A percentile compares a stretch with the other conserved stretches of the same genome.
Evolutionary conservation across 2,888 invertebrate genomes (phyloP).

Genomic region (Phania funesta): DNA sequence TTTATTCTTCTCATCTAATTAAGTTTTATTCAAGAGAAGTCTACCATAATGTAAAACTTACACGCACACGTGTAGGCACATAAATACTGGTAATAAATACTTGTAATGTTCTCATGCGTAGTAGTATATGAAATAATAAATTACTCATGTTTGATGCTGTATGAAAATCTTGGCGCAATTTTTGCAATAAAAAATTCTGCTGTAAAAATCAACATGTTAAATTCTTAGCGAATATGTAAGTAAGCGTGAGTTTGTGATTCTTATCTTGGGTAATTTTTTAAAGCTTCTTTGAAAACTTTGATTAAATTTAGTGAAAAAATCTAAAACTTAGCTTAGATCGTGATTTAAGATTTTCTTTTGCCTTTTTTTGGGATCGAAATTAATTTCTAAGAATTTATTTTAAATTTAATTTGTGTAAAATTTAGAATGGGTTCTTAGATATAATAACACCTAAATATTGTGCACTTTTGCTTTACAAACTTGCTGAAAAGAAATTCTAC

Average conservation of each 20-base stretch:
- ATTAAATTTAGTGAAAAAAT: too few species aligned
- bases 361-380: too few species aligned
- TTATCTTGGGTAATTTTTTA: neutral
- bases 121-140: neutral
- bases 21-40: slow-evolving; percentile 23
- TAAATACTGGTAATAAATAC: neutral
- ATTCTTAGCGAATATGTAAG: neutral
- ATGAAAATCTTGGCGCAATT: neutral
- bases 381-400: too few species aligned
- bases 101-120: slow-evolving; percentile 18
- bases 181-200: neutral
- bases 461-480: too few species aligned
- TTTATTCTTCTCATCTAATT: slow-evolving; percentile 21
- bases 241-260: neutral
- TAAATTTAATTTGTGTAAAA: too few species aligned
- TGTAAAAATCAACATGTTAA: slow-evolving; percentile 60
- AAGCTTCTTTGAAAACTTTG: too few species aligned
- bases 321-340: too few species aligned
- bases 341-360: too few species aligned
- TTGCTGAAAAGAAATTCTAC: too few species aligned
- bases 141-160: neutral
- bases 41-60: slow-evolving; percentile 30
- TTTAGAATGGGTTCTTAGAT: too few species aligned
- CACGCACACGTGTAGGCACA: neutral
- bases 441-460: too few species aligned